These are phyloP conservation scores for Xylophagus ater DNA, from an alignment of 2,888 invertebrate species.

Conservation along the genomic window DNA sequence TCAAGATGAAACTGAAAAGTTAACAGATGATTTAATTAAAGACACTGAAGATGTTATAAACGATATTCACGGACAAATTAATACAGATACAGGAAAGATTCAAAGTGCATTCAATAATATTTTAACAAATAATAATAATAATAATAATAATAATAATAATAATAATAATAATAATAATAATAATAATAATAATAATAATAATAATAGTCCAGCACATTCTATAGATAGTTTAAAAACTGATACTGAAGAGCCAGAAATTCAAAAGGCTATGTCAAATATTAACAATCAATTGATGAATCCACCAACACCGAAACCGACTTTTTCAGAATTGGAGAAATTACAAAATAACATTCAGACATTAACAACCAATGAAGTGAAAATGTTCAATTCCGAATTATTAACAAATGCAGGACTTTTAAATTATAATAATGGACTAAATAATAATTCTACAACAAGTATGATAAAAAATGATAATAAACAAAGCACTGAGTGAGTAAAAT, in stretches of 20 bases:
- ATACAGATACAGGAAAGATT: neutral
- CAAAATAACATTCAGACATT: too few relatives aligned
- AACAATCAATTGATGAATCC: conserved; percentile 25
- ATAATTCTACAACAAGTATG: too few relatives aligned
- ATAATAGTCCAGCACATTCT: conserved; percentile 9
- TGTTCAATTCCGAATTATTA: too few relatives aligned
- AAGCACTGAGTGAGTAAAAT: too few relatives aligned
- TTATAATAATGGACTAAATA: too few relatives aligned
- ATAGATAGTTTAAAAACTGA: conserved; percentile 34
- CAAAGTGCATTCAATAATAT: conserved; percentile 5
- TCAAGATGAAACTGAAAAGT: conserved; percentile 18
- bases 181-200: too few relatives aligned
- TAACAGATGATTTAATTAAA: conserved; percentile 18
- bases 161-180: too few relatives aligned
- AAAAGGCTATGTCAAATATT: conserved; percentile 29
- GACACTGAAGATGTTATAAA: conserved; percentile 15
- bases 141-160: too few relatives aligned
- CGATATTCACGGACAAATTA: conserved; percentile 8
- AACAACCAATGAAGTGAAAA: too few relatives aligned
- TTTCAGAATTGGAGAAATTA: conserved; percentile 29
- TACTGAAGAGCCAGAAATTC: conserved; percentile 37
- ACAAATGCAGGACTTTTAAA: too few relatives aligned
- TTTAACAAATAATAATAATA: neutral
- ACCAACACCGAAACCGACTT: conserved; percentile 33
- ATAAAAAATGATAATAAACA: too few relatives aligned